Conservation (phyloP, 2,797 vertebrate genomes). For the Tenualosa ilisha region DNA sequence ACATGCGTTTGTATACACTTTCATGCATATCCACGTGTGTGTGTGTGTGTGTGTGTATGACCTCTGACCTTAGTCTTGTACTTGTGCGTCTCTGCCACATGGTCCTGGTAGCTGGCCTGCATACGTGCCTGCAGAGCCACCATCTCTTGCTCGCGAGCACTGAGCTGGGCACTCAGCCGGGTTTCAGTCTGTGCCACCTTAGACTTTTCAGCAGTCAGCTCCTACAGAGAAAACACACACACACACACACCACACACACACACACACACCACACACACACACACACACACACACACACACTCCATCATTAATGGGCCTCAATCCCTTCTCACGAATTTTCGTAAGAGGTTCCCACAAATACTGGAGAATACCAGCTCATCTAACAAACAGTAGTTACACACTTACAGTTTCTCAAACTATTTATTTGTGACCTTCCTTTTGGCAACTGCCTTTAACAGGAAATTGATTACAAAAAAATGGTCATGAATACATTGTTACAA, state of each 20-base stretch:
- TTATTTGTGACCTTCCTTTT: too few relatives aligned
- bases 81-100: slow-evolving; percentile 84
- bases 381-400: not conserved
- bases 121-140: slow-evolving; percentile 86
- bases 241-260: too few relatives aligned
- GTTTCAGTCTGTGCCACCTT: slow-evolving; percentile 79
- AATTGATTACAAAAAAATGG: too few relatives aligned
- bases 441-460: too few relatives aligned
- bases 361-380: not conserved
- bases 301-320: too few relatives aligned
- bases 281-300: too few relatives aligned
- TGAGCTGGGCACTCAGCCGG: slow-evolving; percentile 87
- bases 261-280: too few relatives aligned
- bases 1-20: not conserved
- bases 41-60: not conserved
- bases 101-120: slow-evolving; percentile 93
- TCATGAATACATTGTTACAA: too few relatives aligned
- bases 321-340: too few relatives aligned
- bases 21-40: not conserved
- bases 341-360: too few relatives aligned
- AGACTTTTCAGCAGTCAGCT: slow-evolving; percentile 83
- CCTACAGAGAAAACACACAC: slow-evolving; percentile 65
- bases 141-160: slow-evolving; percentile 83
- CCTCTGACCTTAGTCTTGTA: slow-evolving; percentile 85
- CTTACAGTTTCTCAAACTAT: too few relatives aligned